Evolutionary conservation across 2,888 invertebrate species (phyloP).

Genomic region (Pammene aurita): DNA sequence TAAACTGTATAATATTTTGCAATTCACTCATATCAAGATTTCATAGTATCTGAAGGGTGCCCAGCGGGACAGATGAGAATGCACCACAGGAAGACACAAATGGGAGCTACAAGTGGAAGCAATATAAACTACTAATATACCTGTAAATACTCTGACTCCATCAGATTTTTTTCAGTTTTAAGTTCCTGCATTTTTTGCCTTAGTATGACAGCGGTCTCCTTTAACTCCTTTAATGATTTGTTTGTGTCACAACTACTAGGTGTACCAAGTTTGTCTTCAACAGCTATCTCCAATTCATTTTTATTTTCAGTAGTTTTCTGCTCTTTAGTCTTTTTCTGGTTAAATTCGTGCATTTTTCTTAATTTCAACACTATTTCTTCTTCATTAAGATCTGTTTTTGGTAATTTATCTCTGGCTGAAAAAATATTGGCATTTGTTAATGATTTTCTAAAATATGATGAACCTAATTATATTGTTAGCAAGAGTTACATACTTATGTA

Average conservation of each 20-base stretch:
- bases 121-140: slow-evolving; percentile 49
- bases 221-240: slow-evolving; percentile 70
- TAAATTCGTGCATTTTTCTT: slow-evolving; percentile 22
- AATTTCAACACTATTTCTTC: slow-evolving; percentile 31
- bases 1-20: no score
- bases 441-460: no score
- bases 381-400: slow-evolving; percentile 32
- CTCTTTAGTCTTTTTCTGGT: neutral
- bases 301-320: slow-evolving; percentile 37
- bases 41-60: no score
- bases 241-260: slow-evolving; percentile 51
- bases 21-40: no score
- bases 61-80: no score
- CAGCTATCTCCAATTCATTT: slow-evolving; percentile 20
- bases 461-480: no score
- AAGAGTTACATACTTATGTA: no score
- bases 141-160: slow-evolving; percentile 74
- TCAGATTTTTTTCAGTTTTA: slow-evolving; percentile 72
- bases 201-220: slow-evolving; percentile 69
- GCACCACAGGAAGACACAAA: no score
- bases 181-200: slow-evolving; percentile 71
- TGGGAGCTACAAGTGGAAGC: neutral
- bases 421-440: neutral
- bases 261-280: slow-evolving; percentile 38
- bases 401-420: slow-evolving; percentile 18